These are phyloP conservation scores for Eurytoma adleriae DNA, from an alignment of 2,888 invertebrate genomes.

Conservation along the genomic window DNA sequence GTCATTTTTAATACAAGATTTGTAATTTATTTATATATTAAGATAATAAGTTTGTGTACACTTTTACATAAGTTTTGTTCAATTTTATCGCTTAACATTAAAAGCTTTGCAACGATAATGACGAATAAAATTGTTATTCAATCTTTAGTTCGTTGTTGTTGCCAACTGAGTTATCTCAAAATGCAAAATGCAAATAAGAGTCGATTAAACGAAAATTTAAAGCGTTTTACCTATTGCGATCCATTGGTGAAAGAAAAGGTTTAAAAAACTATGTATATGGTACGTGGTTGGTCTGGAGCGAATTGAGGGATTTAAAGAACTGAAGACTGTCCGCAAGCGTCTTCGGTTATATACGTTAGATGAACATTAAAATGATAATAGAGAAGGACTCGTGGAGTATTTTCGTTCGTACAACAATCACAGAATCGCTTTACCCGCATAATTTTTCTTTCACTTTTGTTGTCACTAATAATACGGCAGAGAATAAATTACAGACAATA, in stretches of 20 bases:
- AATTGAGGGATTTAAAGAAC: neutral
- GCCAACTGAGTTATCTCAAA: neutral
- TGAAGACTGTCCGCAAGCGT: neutral
- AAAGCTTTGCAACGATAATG: too few species aligned
- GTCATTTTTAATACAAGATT: too few species aligned
- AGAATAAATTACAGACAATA: too few species aligned
- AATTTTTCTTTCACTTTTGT: neutral
- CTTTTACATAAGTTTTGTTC: too few species aligned
- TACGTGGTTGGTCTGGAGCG: neutral
- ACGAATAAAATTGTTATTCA: too few species aligned
- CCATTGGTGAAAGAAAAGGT: constrained; percentile 16
- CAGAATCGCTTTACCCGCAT: neutral
- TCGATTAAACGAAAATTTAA: neutral
- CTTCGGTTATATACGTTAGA: constrained; percentile 14
- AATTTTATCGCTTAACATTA: too few species aligned
- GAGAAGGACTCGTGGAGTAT: neutral
- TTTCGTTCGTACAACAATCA: constrained; percentile 17
- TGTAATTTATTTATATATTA: too few species aligned
- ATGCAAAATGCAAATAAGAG: neutral
- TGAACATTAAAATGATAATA: constrained; percentile 39
- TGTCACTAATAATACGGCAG: neutral
- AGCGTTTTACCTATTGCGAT: neutral
- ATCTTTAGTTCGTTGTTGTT: neutral
- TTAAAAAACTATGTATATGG: neutral
- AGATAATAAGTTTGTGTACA: too few species aligned